A percentile compares a stretch with the other conserved stretches of the same genome.
Conservation (phyloP, 2,113 vertebrate genomes). For the Brachyhypopomus gauderio region DNA sequence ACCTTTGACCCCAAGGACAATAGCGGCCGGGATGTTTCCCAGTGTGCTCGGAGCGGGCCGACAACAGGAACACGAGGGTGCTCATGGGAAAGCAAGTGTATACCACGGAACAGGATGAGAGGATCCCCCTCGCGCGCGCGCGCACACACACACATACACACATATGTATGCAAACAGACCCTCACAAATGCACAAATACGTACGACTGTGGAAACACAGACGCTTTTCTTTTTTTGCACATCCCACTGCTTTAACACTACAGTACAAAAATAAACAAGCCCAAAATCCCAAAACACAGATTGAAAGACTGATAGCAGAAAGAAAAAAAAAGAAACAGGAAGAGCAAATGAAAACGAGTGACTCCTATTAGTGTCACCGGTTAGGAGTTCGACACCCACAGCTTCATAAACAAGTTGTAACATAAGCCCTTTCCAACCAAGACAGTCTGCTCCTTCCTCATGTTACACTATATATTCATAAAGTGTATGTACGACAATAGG, state of each 20-base stretch:
- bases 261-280: background rate
- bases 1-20: slow-evolving; percentile 77
- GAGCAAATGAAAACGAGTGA: slow-evolving; percentile 1
- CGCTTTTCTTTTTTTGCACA: no score
- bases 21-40: slow-evolving; percentile 80
- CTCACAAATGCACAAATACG: slow-evolving; percentile 24
- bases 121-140: slow-evolving; percentile 48
- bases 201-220: no score
- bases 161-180: slow-evolving; percentile 3
- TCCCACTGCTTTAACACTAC: background rate
- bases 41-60: slow-evolving; percentile 75
- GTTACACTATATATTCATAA: slow-evolving; percentile 20
- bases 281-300: background rate
- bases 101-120: slow-evolving; percentile 80
- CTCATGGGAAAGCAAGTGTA: slow-evolving; percentile 84
- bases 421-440: slow-evolving; percentile 17
- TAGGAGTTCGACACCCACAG: background rate
- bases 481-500: slow-evolving; percentile 28
- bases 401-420: slow-evolving; percentile 24
- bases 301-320: background rate
- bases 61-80: slow-evolving; percentile 83
- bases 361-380: background rate
- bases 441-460: background rate
- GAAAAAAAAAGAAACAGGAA: background rate
- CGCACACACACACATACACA: slow-evolving; percentile 52